Evolutionary conservation across 2,797 vertebrate genomes (phyloP).

Genomic region (Anguilla marmorata): DNA sequence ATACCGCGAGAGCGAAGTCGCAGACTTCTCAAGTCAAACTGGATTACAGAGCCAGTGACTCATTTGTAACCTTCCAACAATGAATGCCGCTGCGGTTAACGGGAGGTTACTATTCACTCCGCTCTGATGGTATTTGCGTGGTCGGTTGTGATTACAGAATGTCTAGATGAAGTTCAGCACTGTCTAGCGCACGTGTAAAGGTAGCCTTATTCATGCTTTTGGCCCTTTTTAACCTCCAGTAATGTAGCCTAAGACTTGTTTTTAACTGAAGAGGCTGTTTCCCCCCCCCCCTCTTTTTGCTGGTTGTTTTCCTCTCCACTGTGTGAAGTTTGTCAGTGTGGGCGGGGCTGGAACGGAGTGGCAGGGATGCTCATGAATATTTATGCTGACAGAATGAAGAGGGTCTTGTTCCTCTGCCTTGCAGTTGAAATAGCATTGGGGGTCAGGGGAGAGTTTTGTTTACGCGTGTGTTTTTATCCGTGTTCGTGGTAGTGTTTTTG

Average conservation of each 20-base stretch:
- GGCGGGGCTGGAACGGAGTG: background rate
- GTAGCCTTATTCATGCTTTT: background rate
- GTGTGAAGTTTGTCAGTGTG: background rate
- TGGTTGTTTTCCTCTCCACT: background rate
- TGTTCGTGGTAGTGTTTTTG: background rate
- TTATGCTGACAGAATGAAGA: background rate
- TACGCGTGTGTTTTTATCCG: background rate
- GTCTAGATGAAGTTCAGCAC: background rate
- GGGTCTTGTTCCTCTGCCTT: background rate
- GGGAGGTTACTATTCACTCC: conserved; percentile 29
- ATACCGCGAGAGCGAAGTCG: background rate
- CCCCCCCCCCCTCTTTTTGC: background rate
- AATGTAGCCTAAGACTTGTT: background rate
- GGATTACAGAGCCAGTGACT: conserved; percentile 43
- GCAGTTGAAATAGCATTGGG: background rate
- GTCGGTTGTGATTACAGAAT: conserved; percentile 7
- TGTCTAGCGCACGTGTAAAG: background rate
- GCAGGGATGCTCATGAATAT: conserved; percentile 5
- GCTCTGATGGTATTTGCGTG: background rate
- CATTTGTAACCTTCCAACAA: conserved; percentile 53
- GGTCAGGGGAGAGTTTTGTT: background rate
- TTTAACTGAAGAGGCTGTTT: background rate
- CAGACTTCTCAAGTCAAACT: background rate
- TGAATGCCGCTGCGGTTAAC: conserved; percentile 43
- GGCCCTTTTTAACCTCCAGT: background rate